A percentile compares a stretch with the other conserved stretches of the same genome.
Conservation (phyloP, 2,888 invertebrate genomes). For the Chironomus tentans region DNA sequence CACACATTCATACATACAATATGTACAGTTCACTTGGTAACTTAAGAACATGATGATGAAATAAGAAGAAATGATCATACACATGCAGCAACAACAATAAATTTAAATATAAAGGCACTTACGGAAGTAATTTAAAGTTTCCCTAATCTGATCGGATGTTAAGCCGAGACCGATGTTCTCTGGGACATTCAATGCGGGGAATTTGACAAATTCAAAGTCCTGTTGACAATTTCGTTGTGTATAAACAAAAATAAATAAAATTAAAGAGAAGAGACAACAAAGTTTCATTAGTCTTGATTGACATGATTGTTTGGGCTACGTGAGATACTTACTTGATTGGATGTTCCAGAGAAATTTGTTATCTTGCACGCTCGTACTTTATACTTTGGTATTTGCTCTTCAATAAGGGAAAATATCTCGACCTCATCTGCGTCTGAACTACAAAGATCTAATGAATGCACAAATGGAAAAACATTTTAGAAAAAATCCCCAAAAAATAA, state of each 20-base stretch:
- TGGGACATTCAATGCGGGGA: constrained; percentile 69
- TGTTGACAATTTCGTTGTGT: constrained; percentile 35
- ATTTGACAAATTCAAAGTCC: constrained; percentile 84
- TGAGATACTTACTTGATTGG: constrained; percentile 35
- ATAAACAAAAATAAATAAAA: no score
- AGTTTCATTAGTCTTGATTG: neutral
- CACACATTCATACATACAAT: neutral
- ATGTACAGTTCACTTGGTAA: no score
- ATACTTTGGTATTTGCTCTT: constrained; percentile 92
- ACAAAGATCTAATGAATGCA: constrained; percentile 69
- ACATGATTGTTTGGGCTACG: neutral
- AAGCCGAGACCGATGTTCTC: constrained; percentile 63
- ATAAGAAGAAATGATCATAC: neutral
- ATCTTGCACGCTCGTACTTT: constrained; percentile 87
- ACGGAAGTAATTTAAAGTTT: constrained; percentile 96
- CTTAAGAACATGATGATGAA: no score
- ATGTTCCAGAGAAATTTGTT: constrained; percentile 78
- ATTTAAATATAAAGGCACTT: constrained; percentile 47
- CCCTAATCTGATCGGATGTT: constrained; percentile 89
- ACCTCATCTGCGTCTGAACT: constrained; percentile 89
- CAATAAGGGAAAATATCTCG: constrained; percentile 87
- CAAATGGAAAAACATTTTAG: neutral
- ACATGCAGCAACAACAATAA: neutral
- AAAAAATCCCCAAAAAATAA: neutral
- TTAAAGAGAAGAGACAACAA: no score